Base-by-base conservation (phyloP, 1,140 invertebrate species). In the Leucophenga varia region DNA sequence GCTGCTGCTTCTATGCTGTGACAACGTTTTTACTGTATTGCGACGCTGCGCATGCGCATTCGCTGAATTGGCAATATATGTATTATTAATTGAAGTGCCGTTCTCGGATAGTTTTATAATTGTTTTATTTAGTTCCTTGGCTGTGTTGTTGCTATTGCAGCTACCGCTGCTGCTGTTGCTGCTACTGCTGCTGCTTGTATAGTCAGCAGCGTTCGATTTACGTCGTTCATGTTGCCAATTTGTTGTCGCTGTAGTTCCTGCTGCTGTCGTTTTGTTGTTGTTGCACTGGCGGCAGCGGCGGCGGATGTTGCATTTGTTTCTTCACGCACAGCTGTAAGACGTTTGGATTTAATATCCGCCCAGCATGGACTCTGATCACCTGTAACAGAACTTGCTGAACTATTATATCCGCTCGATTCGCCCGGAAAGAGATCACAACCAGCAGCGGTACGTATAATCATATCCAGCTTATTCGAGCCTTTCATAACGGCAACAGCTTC, bases 401-500 rank as follows among this genome's bases (percentile, higher is more conserved):
- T 88, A 57, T 90, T 89, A 72, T 89, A 89, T 4, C 87, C 87
- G 47, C 85, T 87, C 25, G 86, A 89, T 72, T 89, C 87, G 14
- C 86, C 85, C 2, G 87, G 87, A 55, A 90, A 86, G 18, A 90
- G 78, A 65, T 90, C 87, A 0, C 82, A 79, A 41, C 86, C 89
- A 3, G 84, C 85, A 7, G 85, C 85, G 59, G 88, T 87, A 21
- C 85, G 78, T 12, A 92, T 80, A 12, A 86, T 64, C 49, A 93
- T 77, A 48, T 89, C 86, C 32, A 93, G 78, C 12, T 87, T 82
- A 38, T 85, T 82, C 18, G 84, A 84, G 7, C 82, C 81, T 74
- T 91, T 90, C 80, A 93, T 84, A 40, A 89, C 79, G 49, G 84
- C 82, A 39, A 91, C 84, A 8, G 88, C 87, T 82, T 93, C 88